Percentiles rank a stretch among this genome's conserved stretches.
These are phyloP conservation scores for Cheilosia soror DNA, from an alignment of 2,888 invertebrate genomes.

Conservation along the genomic window DNA sequence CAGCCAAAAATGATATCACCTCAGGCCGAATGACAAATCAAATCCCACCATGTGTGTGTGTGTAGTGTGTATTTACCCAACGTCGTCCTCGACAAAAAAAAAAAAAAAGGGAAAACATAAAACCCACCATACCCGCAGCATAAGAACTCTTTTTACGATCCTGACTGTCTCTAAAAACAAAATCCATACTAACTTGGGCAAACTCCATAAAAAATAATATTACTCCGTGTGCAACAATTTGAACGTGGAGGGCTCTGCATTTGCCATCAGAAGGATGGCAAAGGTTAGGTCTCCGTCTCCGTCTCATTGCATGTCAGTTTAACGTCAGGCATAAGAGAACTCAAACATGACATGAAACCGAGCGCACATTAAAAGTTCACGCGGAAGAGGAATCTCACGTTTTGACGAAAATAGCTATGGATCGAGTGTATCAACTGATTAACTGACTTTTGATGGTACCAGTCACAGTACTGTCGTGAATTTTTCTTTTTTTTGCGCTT, in stretches of 20 bases:
- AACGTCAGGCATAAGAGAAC: slow-evolving; percentile 34
- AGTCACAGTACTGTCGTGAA: slow-evolving; percentile 25
- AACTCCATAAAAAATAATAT: neutral
- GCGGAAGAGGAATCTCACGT: slow-evolving; percentile 7
- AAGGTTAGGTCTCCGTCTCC: slow-evolving; percentile 3
- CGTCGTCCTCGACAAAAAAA: too few species aligned
- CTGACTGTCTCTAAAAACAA: neutral
- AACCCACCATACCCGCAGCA: neutral
- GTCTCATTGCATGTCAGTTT: slow-evolving; percentile 56
- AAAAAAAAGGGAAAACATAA: too few species aligned
- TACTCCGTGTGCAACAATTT: slow-evolving; percentile 14
- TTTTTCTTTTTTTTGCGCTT: neutral
- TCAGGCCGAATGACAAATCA: too few species aligned
- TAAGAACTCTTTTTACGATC: neutral
- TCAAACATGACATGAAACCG: slow-evolving; percentile 49
- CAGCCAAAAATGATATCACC: too few species aligned
- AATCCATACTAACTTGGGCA: neutral
- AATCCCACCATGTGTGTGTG: too few species aligned
- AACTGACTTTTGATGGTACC: slow-evolving; percentile 29
- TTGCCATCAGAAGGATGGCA: neutral
- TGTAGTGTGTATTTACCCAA: too few species aligned
- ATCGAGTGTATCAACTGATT: slow-evolving; percentile 47
- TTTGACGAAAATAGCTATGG: slow-evolving; percentile 15
- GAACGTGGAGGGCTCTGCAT: neutral
- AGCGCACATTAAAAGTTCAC: slow-evolving; percentile 27